A percentile compares a stretch with the other conserved stretches of the same genome.
phyloP scores from a whole-genome alignment of 2,888 invertebrate genomes.

The Abscondita cerata region DNA sequence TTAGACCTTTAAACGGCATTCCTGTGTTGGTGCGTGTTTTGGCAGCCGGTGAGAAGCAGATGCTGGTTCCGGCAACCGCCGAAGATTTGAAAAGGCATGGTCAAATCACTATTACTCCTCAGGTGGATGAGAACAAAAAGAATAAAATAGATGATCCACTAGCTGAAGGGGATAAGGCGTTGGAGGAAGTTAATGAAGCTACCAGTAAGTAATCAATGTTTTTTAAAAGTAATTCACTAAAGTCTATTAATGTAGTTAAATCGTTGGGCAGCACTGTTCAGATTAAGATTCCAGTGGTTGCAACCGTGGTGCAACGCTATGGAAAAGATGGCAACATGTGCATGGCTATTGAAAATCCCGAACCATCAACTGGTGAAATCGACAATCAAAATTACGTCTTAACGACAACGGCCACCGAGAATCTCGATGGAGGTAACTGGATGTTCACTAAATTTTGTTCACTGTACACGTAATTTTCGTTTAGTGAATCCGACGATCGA shows the following conservation, averaged over 20 bases:
- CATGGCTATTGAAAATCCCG: conserved; percentile 56
- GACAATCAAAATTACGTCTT: conserved; percentile 34
- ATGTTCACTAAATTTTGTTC: too few relatives aligned
- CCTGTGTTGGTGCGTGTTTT: conserved; percentile 74
- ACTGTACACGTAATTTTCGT: too few relatives aligned
- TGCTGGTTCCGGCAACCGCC: conserved; percentile 75
- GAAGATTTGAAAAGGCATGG: conserved; percentile 72
- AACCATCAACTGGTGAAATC: conserved; percentile 46
- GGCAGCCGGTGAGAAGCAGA: conserved; percentile 64
- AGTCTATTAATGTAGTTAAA: too few relatives aligned
- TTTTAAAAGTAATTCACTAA: too few relatives aligned
- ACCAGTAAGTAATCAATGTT: not conserved
- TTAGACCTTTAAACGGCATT: conserved; percentile 70
- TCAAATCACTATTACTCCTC: conserved; percentile 61
- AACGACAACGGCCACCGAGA: conserved; percentile 24
- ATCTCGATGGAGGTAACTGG: not conserved
- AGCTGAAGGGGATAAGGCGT: not conserved
- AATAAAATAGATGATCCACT: not conserved
- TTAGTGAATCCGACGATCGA: not conserved
- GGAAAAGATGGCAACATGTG: conserved; percentile 52
- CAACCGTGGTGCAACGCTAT: conserved; percentile 56
- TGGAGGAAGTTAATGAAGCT: not conserved
- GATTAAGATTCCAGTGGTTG: conserved; percentile 58
- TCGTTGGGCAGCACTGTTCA: conserved; percentile 53
- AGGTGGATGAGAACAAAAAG: conserved; percentile 13